Base-by-base conservation (phyloP, 2,888 invertebrate species). In the Drosophila rellima region DNA sequence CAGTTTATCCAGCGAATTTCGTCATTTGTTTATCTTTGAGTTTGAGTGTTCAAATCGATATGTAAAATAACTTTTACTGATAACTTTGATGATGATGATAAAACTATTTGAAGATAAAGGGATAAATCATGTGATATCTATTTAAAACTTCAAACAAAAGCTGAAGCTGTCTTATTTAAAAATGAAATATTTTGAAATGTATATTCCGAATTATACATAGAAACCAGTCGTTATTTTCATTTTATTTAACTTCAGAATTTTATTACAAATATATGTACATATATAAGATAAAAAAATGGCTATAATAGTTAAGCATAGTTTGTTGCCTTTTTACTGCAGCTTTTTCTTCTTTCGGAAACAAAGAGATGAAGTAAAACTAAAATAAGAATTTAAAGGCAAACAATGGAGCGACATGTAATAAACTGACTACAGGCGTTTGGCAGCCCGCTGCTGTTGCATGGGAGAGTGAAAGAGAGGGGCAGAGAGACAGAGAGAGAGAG, bases 381-480 rank as follows among this genome's bases (percentile, higher is more conserved):
- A 88, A 80, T 86, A 83, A 86, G 85, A 83, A 88, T 86, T 88
- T 78, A 86, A 84, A 80, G 86, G 80, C 89, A 84, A 86, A 40
- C 61, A 52, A 61, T 47, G 47, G 29, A 57, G 47, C 29, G 47
- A 39, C 57, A 57, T 57, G 56, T 57, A 45, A 56, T 56, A 56
- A 56, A 45, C 69, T 39, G 39, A 55, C 54, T 55, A 42, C 40
- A 52, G 39, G 17, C 39, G 39, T 26, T 52, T 37, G 37, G 13
- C 33, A 17, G 18, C 35, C 20, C 51, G 50, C 35, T 50, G 50
- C 23, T 23, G 48, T 20, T 31, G 52, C 29, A n/a, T n/a, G 35
- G 39, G 8, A 7, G 31, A 20, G 17, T 11, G 13, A 26, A n/a
- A 13, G 48, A 1, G 1, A 7, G 11, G 7, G 10, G 3, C n/a